Conservation (phyloP, 2,113 vertebrate species). For the Chlorodrepanis virens region DNA sequence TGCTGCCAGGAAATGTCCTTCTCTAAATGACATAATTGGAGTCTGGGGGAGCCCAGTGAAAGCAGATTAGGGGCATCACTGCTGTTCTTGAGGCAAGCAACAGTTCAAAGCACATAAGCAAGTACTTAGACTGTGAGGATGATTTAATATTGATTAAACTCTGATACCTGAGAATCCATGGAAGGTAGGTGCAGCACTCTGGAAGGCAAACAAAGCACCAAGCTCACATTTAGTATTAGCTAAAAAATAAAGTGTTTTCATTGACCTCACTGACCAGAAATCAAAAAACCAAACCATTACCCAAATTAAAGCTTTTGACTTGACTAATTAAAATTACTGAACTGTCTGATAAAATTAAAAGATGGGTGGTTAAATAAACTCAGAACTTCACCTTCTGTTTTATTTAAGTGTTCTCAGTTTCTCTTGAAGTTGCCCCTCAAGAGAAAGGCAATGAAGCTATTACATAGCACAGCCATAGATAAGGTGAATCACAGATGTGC, state of each 20-base stretch:
- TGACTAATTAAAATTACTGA: background rate
- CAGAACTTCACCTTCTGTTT: constrained; percentile 2
- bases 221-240: constrained; percentile 23
- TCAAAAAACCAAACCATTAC: constrained; percentile 46
- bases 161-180: constrained; percentile 51
- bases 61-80: constrained; percentile 69
- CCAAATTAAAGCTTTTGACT: constrained; percentile 41
- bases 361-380: background rate
- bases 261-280: constrained; percentile 51
- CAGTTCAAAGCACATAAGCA: constrained; percentile 74
- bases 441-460: background rate
- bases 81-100: constrained; percentile 55
- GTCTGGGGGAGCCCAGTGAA: constrained; percentile 57
- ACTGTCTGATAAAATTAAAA: background rate
- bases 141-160: constrained; percentile 69
- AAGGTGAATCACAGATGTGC: background rate
- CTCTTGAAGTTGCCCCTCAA: background rate
- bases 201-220: constrained; percentile 25
- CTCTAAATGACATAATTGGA: constrained; percentile 76
- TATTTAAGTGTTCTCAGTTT: background rate
- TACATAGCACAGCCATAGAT: background rate
- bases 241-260: constrained; percentile 24
- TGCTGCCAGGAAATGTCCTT: constrained; percentile 77
- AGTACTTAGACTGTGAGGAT: constrained; percentile 65
- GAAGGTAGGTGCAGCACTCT: constrained; percentile 46